A percentile compares a stretch with the other conserved stretches of the same genome.
Evolutionary conservation across 2,113 vertebrate species (phyloP).

Genomic region (Ranitomeya imitator): DNA sequence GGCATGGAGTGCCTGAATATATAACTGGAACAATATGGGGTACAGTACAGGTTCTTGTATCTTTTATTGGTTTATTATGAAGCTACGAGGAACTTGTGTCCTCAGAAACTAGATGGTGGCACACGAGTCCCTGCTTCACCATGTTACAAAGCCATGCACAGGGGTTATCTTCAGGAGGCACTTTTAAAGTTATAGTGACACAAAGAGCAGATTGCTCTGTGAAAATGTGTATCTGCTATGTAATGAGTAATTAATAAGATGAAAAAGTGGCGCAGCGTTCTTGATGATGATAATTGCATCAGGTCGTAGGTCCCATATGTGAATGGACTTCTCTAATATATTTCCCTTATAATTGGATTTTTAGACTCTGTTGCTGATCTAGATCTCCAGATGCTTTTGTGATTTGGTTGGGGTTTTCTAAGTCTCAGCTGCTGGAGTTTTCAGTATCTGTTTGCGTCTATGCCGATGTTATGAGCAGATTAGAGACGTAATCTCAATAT

Average conservation of each 20-base stretch:
- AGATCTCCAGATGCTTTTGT: constrained; percentile 48
- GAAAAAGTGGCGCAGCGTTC: constrained; percentile 26
- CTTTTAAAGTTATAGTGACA: not conserved
- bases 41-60: too few species aligned
- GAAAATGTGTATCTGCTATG: not conserved
- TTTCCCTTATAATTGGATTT: constrained; percentile 50
- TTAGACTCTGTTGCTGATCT: constrained; percentile 44
- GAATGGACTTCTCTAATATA: constrained; percentile 40
- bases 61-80: too few species aligned
- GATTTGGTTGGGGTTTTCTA: constrained; percentile 47
- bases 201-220: not conserved
- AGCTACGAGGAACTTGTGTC: too few species aligned
- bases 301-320: constrained; percentile 27
- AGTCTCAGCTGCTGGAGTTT: constrained; percentile 34
- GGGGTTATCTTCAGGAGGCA: not conserved
- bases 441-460: constrained; percentile 36
- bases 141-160: not conserved
- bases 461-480: constrained; percentile 38
- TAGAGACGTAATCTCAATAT: constrained; percentile 53
- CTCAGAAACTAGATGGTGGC: too few species aligned
- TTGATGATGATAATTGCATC: constrained; percentile 41
- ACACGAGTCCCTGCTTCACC: too few species aligned
- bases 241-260: not conserved
- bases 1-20: too few species aligned
- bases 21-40: too few species aligned